Conservation (phyloP, 2,113 vertebrate genomes). For the Corydoras maculifer region DNA sequence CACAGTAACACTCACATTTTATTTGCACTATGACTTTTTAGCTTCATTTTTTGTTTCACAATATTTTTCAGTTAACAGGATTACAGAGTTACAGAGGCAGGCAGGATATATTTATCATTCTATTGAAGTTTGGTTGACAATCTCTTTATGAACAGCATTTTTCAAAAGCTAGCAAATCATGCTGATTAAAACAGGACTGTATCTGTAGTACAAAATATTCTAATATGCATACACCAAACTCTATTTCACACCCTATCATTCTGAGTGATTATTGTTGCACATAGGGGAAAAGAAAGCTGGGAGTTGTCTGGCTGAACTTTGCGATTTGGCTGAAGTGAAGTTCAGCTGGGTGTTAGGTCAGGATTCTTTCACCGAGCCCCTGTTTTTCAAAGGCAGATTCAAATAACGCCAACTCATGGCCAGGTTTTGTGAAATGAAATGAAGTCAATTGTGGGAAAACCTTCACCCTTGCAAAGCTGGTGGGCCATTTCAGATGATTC, state of each 20-base stretch:
- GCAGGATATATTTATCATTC: too few relatives aligned
- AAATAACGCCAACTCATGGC: slow-evolving; percentile 52
- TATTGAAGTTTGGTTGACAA: too few relatives aligned
- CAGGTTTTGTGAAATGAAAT: slow-evolving; percentile 41
- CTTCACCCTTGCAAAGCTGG: slow-evolving; percentile 46
- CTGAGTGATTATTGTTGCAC: slow-evolving; percentile 39
- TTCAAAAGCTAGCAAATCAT: too few relatives aligned
- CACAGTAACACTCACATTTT: too few relatives aligned
- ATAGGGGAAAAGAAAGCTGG: slow-evolving; percentile 33
- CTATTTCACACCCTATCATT: slow-evolving; percentile 8
- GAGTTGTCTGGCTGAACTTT: slow-evolving; percentile 39
- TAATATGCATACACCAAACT: slow-evolving; percentile 37
- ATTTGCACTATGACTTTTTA: too few relatives aligned
- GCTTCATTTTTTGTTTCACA: too few relatives aligned
- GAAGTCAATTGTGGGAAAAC: slow-evolving; percentile 52
- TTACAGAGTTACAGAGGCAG: too few relatives aligned
- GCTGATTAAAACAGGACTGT: too few relatives aligned
- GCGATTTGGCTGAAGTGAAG: slow-evolving; percentile 39
- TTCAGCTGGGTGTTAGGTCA: slow-evolving; percentile 46
- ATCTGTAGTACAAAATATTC: not conserved
- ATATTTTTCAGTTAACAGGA: too few relatives aligned
- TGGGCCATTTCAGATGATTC: slow-evolving; percentile 45
- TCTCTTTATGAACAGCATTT: too few relatives aligned
- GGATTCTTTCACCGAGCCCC: slow-evolving; percentile 34
- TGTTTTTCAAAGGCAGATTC: slow-evolving; percentile 49